These are phyloP conservation scores for Paramuricea clavata DNA, from an alignment of 92 coral and sea anemone genomes.

Conservation along the genomic window DNA sequence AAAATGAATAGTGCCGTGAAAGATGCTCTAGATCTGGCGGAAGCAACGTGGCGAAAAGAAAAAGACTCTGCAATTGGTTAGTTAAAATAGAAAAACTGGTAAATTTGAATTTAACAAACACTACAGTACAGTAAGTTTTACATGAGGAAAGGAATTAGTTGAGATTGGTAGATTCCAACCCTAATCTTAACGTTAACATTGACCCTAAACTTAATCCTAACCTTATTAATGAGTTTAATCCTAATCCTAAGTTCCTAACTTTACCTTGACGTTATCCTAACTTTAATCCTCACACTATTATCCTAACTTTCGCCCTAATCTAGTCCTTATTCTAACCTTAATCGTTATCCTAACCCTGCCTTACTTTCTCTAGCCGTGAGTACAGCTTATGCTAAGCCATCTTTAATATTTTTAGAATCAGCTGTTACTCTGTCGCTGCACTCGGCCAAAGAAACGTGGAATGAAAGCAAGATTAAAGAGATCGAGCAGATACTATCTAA, in stretches of 20 bases:
- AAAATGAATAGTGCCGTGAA: conserved; percentile 86
- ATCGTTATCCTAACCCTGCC: no score
- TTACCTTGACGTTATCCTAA: no score
- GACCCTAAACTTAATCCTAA: no score
- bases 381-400: no score
- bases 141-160: no score
- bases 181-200: no score
- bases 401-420: conserved; percentile 32
- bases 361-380: no score
- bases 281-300: neutral
- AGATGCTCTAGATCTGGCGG: conserved; percentile 78
- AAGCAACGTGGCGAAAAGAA: conserved; percentile 80
- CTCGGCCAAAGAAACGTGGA: conserved; percentile 35
- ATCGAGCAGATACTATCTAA: conserved; percentile 36
- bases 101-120: no score
- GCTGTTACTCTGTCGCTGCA: conserved; percentile 29
- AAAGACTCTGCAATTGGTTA: conserved; percentile 84
- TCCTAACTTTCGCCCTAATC: neutral
- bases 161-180: neutral
- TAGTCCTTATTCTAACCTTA: no score
- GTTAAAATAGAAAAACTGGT: neutral
- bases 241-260: no score
- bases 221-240: no score
- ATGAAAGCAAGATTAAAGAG: conserved; percentile 20
- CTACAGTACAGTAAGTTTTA: no score